Evolutionary conservation across 2,113 vertebrate genomes (phyloP).

Genomic region (Parotia lawesii): DNA sequence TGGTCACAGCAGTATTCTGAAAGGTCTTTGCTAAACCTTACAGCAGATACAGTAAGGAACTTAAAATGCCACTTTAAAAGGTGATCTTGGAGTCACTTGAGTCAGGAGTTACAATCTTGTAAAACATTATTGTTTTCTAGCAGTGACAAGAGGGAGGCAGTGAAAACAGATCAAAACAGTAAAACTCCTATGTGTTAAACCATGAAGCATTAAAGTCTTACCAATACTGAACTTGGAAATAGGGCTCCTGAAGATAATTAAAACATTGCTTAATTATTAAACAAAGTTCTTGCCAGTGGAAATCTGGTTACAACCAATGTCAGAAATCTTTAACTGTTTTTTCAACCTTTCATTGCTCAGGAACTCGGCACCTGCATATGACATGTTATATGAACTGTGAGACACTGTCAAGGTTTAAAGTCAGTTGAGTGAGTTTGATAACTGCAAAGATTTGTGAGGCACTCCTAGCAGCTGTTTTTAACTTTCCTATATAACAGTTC

Average conservation of each 20-base stretch:
- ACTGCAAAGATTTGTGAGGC: background rate
- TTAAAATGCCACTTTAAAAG: background rate
- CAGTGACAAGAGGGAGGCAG: background rate
- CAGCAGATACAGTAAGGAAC: background rate
- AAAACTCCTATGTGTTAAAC: constrained; percentile 21
- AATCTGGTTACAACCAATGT: constrained; percentile 1
- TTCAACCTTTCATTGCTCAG: background rate
- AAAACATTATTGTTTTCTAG: background rate
- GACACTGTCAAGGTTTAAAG: background rate
- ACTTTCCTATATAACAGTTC: background rate
- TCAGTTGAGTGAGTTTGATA: background rate
- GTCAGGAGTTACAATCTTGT: background rate
- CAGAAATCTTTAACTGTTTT: background rate
- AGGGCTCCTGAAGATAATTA: constrained; percentile 26
- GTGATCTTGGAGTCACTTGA: background rate
- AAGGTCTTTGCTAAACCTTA: background rate
- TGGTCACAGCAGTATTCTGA: background rate
- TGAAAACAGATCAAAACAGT: background rate
- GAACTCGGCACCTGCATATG: background rate
- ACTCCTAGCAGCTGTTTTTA: background rate
- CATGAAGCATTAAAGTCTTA: constrained; percentile 10
- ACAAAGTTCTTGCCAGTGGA: background rate
- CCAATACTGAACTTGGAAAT: background rate
- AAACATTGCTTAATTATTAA: constrained; percentile 57
- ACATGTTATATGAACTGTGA: background rate